Evolutionary conservation across 2,888 invertebrate genomes (phyloP).

Genomic region (Polyommatus iphigenia): DNA sequence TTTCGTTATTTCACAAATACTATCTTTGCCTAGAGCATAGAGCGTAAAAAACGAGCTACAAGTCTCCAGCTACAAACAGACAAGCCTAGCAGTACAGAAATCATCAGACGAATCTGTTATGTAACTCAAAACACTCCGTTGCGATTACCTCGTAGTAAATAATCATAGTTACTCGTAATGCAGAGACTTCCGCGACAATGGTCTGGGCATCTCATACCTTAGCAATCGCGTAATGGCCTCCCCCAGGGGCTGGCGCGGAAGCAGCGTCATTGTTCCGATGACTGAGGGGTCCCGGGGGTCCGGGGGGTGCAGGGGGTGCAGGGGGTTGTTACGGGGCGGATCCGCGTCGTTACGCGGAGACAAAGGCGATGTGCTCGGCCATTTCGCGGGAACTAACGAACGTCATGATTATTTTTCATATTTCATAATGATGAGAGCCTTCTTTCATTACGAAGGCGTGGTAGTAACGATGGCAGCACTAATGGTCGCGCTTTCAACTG

Average conservation of each 20-base stretch:
- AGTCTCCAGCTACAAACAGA: neutral
- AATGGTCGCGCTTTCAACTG: neutral
- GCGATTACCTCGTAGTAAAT: neutral
- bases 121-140: neutral
- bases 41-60: too few relatives aligned
- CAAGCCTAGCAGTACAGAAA: neutral
- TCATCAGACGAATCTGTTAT: neutral
- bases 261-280: slow-evolving; percentile 51
- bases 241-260: slow-evolving; percentile 11
- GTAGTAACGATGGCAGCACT: neutral
- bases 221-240: slow-evolving; percentile 22
- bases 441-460: neutral
- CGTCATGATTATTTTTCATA: slow-evolving; percentile 14
- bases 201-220: slow-evolving; percentile 9
- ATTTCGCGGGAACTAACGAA: slow-evolving; percentile 50
- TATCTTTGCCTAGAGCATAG: neutral
- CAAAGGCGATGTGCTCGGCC: slow-evolving; percentile 71
- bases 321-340: slow-evolving; percentile 67
- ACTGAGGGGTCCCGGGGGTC: slow-evolving; percentile 5
- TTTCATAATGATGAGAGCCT: slow-evolving; percentile 2
- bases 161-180: slow-evolving; percentile 12
- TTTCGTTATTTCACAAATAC: neutral
- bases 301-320: slow-evolving; percentile 40
- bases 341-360: slow-evolving; percentile 68
- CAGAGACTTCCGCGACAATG: neutral